Percentiles rank a stretch among this genome's conserved stretches.
These are phyloP conservation scores for Morinoia aosen DNA, from an alignment of 2,888 invertebrate genomes.

Conservation along the genomic window DNA sequence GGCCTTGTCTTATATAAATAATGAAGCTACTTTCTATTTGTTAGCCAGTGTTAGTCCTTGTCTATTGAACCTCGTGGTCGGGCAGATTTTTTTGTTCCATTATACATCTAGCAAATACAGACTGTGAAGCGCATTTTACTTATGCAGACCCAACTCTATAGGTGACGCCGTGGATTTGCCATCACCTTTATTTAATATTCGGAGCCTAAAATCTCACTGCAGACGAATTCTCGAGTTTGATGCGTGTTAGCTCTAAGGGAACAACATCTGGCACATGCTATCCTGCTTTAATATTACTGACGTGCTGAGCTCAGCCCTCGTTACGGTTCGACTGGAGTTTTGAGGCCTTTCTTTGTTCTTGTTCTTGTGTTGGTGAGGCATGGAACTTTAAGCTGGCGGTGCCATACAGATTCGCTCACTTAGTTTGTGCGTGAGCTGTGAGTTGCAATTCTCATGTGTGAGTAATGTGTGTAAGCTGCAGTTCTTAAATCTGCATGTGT, in stretches of 20 bases:
- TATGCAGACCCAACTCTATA: not conserved
- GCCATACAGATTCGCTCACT: not conserved
- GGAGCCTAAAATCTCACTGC: not conserved
- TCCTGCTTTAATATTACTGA: not conserved
- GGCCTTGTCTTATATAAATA: not conserved
- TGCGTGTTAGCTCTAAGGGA: not conserved
- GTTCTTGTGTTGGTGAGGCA: not conserved
- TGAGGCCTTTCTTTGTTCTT: not conserved
- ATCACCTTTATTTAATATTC: not conserved
- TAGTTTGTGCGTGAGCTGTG: not conserved
- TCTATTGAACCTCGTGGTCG: not conserved
- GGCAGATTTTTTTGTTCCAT: not conserved
- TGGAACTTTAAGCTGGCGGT: not conserved
- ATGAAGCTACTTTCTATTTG: not conserved
- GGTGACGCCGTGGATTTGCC: not conserved
- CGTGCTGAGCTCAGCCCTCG: not conserved
- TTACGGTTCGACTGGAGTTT: not conserved
- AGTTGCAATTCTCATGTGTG: not conserved
- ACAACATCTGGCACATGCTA: not conserved
- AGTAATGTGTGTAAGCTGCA: not conserved
- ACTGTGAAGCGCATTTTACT: not conserved
- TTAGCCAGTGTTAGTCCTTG: not conserved
- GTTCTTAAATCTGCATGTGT: not conserved
- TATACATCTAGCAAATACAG: not conserved
- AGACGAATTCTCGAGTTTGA: not conserved